phyloP scores from a whole-genome alignment of 2,888 invertebrate species.

The Phengaris alcon region DNA sequence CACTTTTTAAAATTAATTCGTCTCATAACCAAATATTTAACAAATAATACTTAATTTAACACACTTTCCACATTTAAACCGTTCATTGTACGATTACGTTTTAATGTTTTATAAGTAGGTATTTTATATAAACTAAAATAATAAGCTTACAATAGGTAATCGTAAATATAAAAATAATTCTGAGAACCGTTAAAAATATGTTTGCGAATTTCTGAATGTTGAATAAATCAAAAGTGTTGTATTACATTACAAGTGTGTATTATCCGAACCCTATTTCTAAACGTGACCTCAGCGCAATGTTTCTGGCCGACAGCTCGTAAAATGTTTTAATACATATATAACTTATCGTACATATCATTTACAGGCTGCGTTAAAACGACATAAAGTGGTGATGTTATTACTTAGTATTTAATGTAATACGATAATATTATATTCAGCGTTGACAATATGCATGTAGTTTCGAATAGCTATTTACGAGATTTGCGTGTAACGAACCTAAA shows the following conservation, averaged over 20 bases:
- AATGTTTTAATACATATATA: conserved; percentile 6
- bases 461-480: neutral
- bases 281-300: conserved; percentile 5
- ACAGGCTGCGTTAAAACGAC: conserved; percentile 10
- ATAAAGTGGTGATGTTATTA: conserved; percentile 9
- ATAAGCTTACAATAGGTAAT: too few relatives aligned
- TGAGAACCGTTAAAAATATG: too few relatives aligned
- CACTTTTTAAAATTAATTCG: too few relatives aligned
- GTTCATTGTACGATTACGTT: too few relatives aligned
- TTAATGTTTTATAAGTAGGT: too few relatives aligned
- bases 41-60: too few relatives aligned
- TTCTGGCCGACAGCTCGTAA: conserved; percentile 13
- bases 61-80: too few relatives aligned
- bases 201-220: neutral
- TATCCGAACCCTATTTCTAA: neutral
- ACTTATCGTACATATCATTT: conserved; percentile 5
- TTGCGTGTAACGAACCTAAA: neutral
- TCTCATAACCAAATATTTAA: too few relatives aligned
- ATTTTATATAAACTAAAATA: too few relatives aligned
- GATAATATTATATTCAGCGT: neutral
- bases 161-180: too few relatives aligned
- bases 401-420: neutral
- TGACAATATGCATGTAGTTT: conserved; percentile 8
- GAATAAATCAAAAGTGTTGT: neutral
- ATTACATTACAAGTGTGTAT: neutral